Conservation (phyloP, 92 coral and sea anemone species). For the Porites divaricata region DNA sequence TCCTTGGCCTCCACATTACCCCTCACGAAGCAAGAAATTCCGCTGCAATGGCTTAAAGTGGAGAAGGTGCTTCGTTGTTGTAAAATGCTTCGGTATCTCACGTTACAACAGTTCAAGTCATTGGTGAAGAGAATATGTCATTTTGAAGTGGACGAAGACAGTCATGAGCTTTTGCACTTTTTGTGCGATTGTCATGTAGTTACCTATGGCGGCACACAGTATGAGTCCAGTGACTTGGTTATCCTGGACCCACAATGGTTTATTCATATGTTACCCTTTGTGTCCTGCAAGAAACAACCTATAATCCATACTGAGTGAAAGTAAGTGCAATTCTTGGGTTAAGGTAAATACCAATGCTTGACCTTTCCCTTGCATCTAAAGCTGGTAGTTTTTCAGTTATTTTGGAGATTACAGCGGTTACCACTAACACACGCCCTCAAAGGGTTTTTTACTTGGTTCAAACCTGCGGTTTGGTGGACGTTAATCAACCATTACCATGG, state of each 20-base stretch:
- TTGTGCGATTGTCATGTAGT: constrained; percentile 44
- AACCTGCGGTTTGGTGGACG: too few relatives aligned
- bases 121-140: constrained; percentile 23
- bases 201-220: background rate
- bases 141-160: constrained; percentile 32
- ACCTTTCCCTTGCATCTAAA: too few relatives aligned
- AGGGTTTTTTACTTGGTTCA: too few relatives aligned
- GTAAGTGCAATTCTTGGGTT: too few relatives aligned
- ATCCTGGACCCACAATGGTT: constrained; percentile 45
- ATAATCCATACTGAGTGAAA: too few relatives aligned
- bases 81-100: too few relatives aligned
- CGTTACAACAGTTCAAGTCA: background rate
- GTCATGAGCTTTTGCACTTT: constrained; percentile 36
- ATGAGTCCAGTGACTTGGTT: background rate
- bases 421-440: too few relatives aligned
- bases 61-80: constrained; percentile 40
- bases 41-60: constrained; percentile 46
- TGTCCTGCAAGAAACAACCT: constrained; percentile 12
- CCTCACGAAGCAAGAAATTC: constrained; percentile 38
- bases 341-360: too few relatives aligned
- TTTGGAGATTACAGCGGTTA: too few relatives aligned
- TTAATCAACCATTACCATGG: too few relatives aligned
- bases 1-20: constrained; percentile 33
- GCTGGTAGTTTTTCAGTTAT: too few relatives aligned
- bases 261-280: constrained; percentile 10